Conservation (phyloP, 30 jellyfish, hydroid and myxozoan species). For the Rhopilema esculentum region DNA sequence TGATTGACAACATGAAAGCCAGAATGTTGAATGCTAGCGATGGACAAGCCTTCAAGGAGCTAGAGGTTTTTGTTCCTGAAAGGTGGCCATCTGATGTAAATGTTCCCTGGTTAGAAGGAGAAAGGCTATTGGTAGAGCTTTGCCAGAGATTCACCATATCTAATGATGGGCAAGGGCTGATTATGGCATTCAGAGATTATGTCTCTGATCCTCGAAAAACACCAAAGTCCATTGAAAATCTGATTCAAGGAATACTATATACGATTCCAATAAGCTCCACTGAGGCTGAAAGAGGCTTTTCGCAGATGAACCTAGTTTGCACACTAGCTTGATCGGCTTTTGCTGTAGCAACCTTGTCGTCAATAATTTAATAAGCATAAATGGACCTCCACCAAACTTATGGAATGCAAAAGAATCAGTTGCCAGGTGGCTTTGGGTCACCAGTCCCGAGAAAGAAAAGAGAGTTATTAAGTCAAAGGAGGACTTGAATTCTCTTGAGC, state of each 20-base stretch:
- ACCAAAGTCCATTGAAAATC: not conserved
- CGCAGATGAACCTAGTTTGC: conserved; percentile 60
- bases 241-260: conserved; percentile 28
- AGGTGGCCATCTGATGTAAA: conserved; percentile 49
- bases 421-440: not conserved
- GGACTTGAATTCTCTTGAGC: conserved; percentile 1
- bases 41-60: conserved; percentile 10
- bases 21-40: conserved; percentile 43
- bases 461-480: not conserved
- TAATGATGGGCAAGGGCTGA: conserved; percentile 14
- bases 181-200: conserved; percentile 40
- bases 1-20: conserved; percentile 49
- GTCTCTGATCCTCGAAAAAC: conserved; percentile 41
- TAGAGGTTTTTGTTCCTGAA: conserved; percentile 29
- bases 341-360: conserved; percentile 6
- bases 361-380: conserved; percentile 25
- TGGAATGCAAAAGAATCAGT: conserved; percentile 29
- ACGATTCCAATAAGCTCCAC: conserved; percentile 44
- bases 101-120: conserved; percentile 60
- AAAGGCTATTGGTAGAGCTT: conserved; percentile 11
- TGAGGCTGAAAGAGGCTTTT: conserved; percentile 72
- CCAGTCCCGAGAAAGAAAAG: not conserved
- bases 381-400: conserved; percentile 41
- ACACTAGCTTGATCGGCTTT: too few relatives aligned
- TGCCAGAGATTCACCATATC: conserved; percentile 37